phyloP scores from a whole-genome alignment of 2,797 vertebrate species.

The Thripadectes ignobilis region DNA sequence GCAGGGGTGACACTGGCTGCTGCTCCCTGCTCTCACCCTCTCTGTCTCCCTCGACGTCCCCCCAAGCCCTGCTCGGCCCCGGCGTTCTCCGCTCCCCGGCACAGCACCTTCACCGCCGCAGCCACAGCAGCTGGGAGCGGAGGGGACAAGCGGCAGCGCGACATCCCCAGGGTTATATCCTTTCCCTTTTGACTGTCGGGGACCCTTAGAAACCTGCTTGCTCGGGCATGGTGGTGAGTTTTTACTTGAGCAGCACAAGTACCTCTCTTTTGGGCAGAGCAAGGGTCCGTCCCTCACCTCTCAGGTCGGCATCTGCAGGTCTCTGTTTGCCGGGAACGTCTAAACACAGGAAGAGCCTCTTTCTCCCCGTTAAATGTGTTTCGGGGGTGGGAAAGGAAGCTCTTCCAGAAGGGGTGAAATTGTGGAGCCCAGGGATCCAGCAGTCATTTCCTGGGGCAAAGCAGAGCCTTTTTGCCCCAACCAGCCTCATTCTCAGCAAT shows the following conservation, averaged over 20 bases:
- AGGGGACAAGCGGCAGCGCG: rapidly evolving
- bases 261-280: background rate
- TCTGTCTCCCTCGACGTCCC: background rate
- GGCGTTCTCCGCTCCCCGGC: background rate
- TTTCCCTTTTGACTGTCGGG: background rate
- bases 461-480: background rate
- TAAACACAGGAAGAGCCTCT: background rate
- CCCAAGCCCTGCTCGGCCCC: background rate
- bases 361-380: background rate
- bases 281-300: background rate
- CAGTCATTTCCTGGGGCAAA: background rate
- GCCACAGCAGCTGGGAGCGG: background rate
- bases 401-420: background rate
- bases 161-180: background rate
- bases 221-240: rapidly evolving
- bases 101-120: too few relatives aligned
- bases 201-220: background rate
- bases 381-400: background rate
- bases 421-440: background rate
- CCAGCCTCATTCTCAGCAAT: background rate
- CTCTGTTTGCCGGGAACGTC: background rate
- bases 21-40: background rate
- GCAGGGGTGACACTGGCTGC: background rate
- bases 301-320: background rate
- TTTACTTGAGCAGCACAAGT: background rate